Conservation (phyloP, 2,113 vertebrate genomes). For the Noturus placidus region DNA sequence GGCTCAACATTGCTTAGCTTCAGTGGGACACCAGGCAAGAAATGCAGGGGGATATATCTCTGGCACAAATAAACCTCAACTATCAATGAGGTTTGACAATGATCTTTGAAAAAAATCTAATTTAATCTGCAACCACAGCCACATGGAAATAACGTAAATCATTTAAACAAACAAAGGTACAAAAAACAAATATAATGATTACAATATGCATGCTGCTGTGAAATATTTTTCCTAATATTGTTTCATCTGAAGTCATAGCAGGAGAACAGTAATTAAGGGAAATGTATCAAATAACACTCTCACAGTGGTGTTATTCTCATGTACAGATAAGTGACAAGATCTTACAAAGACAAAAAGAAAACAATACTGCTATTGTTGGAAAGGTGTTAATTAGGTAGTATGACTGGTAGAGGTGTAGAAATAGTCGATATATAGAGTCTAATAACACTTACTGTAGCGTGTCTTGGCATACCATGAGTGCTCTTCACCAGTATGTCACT, state of each 20-base stretch:
- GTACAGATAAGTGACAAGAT: constrained; percentile 39
- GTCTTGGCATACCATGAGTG: constrained; percentile 8
- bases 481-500: constrained; percentile 21
- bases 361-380: neutral
- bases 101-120: neutral
- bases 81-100: neutral
- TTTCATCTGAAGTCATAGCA: constrained; percentile 46
- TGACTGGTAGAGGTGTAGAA: neutral
- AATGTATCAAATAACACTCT: constrained; percentile 50
- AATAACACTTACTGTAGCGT: neutral
- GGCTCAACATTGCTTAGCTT: too few relatives aligned
- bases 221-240: constrained; percentile 1
- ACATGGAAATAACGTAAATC: neutral
- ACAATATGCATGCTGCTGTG: neutral
- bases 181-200: neutral
- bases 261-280: constrained; percentile 55
- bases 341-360: constrained; percentile 14
- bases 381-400: neutral
- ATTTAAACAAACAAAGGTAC: constrained; percentile 2
- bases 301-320: constrained; percentile 29
- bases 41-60: too few relatives aligned
- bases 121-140: neutral
- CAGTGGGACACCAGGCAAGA: too few relatives aligned
- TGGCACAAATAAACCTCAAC: neutral
- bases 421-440: neutral